Conservation (phyloP, 2,797 vertebrate species). For the Lycodopsis pacificus region DNA sequence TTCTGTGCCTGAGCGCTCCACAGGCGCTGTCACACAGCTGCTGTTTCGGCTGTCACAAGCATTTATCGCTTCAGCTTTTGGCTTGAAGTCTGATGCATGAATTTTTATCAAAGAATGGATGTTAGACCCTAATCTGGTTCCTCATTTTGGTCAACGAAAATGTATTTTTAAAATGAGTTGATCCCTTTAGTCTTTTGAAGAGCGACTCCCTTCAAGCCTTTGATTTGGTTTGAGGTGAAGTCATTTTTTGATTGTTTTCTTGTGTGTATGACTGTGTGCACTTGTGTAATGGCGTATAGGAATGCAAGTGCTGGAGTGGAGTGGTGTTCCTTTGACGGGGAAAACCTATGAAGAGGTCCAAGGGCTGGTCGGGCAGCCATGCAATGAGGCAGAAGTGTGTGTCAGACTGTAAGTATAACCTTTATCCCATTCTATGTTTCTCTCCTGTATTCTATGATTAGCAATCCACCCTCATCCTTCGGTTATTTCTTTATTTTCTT, state of each 20-base stretch:
- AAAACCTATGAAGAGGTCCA: slow-evolving; percentile 99
- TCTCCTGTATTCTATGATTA: slow-evolving; percentile 15
- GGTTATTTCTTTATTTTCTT: neutral
- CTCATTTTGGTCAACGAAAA: neutral
- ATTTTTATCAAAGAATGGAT: too few species aligned
- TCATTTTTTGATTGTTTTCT: neutral
- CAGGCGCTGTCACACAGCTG: slow-evolving; percentile 47
- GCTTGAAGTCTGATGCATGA: slow-evolving; percentile 22
- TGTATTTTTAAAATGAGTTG: neutral
- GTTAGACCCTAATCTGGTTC: too few species aligned
- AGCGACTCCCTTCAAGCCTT: slow-evolving; percentile 8
- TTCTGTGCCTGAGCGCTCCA: slow-evolving; percentile 11
- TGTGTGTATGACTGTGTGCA: slow-evolving; percentile 5
- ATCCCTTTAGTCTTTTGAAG: neutral
- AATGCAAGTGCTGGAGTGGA: slow-evolving; percentile 99
- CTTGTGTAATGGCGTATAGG: slow-evolving; percentile 78
- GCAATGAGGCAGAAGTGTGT: slow-evolving; percentile 97
- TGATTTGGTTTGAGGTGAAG: slow-evolving; percentile 33
- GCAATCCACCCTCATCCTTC: neutral
- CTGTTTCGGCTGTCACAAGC: slow-evolving; percentile 47
- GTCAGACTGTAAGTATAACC: slow-evolving; percentile 96
- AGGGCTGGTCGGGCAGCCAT: slow-evolving; percentile 91
- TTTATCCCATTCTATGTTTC: slow-evolving; percentile 38
- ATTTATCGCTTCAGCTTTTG: slow-evolving; percentile 38
- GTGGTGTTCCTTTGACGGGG: slow-evolving; percentile 90